Conservation (phyloP, 2,113 vertebrate species). For the Strix aluco region DNA sequence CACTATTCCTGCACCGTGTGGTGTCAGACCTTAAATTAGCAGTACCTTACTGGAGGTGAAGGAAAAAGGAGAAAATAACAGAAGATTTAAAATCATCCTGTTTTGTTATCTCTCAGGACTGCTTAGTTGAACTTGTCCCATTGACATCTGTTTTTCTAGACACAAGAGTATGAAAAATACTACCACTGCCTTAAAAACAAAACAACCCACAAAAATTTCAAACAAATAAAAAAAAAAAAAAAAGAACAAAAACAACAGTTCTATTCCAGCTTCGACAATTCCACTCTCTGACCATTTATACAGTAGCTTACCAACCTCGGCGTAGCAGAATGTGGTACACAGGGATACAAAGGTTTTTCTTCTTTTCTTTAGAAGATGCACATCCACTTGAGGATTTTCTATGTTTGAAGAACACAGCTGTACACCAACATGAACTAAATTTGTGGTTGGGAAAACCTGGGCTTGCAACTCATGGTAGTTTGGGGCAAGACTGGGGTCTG, state of each 20-base stretch:
- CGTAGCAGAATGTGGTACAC: background rate
- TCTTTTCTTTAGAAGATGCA: background rate
- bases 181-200: background rate
- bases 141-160: background rate
- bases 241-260: background rate
- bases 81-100: background rate
- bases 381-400: background rate
- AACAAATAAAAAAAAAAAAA: background rate
- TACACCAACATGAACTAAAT: background rate
- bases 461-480: background rate
- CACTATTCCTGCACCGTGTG: background rate
- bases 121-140: background rate
- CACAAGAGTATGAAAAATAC: background rate
- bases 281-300: background rate
- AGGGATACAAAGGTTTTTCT: background rate
- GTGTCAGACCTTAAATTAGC: background rate
- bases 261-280: background rate
- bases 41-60: background rate
- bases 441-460: background rate
- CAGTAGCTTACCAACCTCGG: background rate
- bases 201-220: background rate
- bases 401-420: background rate
- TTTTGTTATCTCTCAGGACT: background rate
- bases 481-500: background rate
- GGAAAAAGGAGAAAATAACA: background rate